A percentile compares a stretch with the other conserved stretches of the same genome.
Evolutionary conservation across 2,888 invertebrate species (phyloP).

Genomic region (Epinotia ramella): DNA sequence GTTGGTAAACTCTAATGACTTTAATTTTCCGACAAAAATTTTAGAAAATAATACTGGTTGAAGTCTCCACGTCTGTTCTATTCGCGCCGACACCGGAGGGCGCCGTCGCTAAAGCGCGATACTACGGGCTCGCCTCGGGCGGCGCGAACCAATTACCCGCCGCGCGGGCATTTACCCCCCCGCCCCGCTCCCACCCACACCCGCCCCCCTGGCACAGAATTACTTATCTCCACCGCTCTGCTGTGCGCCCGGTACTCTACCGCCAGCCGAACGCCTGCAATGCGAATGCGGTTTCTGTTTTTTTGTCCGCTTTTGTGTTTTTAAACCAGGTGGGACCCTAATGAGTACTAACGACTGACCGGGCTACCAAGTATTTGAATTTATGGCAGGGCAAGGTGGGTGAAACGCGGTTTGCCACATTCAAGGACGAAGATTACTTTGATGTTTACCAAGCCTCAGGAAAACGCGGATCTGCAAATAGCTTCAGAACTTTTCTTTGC

Average conservation of each 20-base stretch:
- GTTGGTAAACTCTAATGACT: not conserved
- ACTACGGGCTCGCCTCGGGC: slow-evolving; percentile 85
- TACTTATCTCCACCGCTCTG: slow-evolving; percentile 75
- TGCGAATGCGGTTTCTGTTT: slow-evolving; percentile 73
- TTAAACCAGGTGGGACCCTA: slow-evolving; percentile 41
- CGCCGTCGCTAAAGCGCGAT: slow-evolving; percentile 85
- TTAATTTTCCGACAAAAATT: slow-evolving; percentile 14
- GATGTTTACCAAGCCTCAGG: slow-evolving; percentile 16
- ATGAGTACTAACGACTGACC: slow-evolving; percentile 44
- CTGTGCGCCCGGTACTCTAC: slow-evolving; percentile 76
- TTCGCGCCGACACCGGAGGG: slow-evolving; percentile 82
- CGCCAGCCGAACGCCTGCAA: slow-evolving; percentile 80
- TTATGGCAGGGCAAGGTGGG: slow-evolving; percentile 13
- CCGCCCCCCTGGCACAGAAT: slow-evolving; percentile 64
- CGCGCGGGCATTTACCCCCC: slow-evolving; percentile 81
- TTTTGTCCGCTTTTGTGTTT: slow-evolving; percentile 56
- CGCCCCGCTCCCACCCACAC: slow-evolving; percentile 59
- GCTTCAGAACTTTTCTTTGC: not conserved
- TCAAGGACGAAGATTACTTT: slow-evolving; percentile 21
- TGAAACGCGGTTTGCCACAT: not conserved
- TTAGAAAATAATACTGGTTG: slow-evolving; percentile 50
- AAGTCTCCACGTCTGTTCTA: slow-evolving; percentile 62
- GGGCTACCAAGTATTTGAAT: slow-evolving; percentile 34
- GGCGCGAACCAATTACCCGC: slow-evolving; percentile 86
- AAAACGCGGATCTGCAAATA: slow-evolving; percentile 2